Conservation (phyloP, 2,113 vertebrate genomes). For the Cathartes aura region DNA sequence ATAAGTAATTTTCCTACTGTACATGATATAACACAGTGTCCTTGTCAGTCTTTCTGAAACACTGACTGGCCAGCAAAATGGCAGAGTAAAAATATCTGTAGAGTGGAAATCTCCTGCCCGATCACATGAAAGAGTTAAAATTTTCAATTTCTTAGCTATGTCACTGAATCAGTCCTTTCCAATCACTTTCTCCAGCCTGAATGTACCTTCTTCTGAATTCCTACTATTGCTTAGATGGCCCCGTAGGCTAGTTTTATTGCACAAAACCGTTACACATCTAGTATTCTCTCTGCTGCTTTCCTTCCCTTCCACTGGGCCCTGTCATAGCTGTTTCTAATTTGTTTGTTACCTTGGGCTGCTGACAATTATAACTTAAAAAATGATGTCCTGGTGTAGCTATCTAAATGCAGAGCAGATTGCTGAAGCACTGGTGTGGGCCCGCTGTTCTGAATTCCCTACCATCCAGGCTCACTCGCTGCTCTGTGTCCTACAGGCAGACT, state of each 20-base stretch:
- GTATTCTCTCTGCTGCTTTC: not conserved
- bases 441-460: not conserved
- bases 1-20: not conserved
- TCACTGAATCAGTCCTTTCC: not conserved
- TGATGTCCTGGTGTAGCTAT: not conserved
- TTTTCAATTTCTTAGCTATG: not conserved
- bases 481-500: not conserved
- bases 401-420: not conserved
- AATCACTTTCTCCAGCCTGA: not conserved
- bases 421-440: not conserved
- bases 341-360: not conserved
- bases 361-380: not conserved
- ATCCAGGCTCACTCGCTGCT: rapidly evolving
- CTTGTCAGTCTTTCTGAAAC: not conserved
- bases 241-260: not conserved
- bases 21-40: not conserved
- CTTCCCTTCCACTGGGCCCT: not conserved
- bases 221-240: not conserved
- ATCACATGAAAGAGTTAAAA: not conserved
- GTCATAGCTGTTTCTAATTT: not conserved
- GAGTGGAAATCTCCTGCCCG: not conserved
- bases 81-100: not conserved
- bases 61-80: not conserved
- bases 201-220: not conserved
- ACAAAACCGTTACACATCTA: not conserved